These are phyloP conservation scores for Apogon talboti DNA, from an alignment of 2,797 vertebrate species.

Conservation along the genomic window DNA sequence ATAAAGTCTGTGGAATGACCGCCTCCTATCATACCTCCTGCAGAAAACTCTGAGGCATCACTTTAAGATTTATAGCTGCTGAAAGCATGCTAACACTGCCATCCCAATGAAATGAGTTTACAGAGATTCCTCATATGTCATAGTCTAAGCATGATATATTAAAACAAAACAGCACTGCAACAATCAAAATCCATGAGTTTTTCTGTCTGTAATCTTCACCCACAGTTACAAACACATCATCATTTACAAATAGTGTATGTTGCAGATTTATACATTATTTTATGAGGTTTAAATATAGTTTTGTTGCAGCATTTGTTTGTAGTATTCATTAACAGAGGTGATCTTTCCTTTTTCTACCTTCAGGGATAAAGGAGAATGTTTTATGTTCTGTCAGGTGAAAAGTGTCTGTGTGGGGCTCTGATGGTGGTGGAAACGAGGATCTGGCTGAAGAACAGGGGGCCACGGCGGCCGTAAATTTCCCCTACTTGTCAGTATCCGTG, in stretches of 20 bases:
- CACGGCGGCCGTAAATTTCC: slow-evolving; percentile 50
- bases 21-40: background rate
- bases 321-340: background rate
- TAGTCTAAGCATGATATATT: slow-evolving; percentile 8
- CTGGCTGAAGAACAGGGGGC: slow-evolving; percentile 9
- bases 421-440: slow-evolving; percentile 48
- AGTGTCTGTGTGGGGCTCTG: slow-evolving; percentile 36
- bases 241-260: too few relatives aligned
- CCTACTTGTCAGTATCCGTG: slow-evolving; percentile 38
- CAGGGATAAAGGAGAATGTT: slow-evolving; percentile 33
- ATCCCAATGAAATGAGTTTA: slow-evolving; percentile 34
- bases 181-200: background rate
- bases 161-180: too few relatives aligned
- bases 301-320: background rate
- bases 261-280: background rate
- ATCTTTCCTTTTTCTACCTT: slow-evolving; percentile 15
- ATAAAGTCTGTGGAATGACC: slow-evolving; percentile 16
- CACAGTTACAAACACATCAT: too few relatives aligned
- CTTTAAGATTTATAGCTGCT: slow-evolving; percentile 25
- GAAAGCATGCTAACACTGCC: slow-evolving; percentile 10
- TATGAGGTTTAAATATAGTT: background rate
- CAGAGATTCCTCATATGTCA: slow-evolving; percentile 49
- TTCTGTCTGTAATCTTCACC: background rate
- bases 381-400: slow-evolving; percentile 56
- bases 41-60: slow-evolving; percentile 22